Percentiles rank a stretch among this genome's conserved stretches.
Conservation (phyloP, 2,113 vertebrate genomes). For the Copsychus sechellarum region DNA sequence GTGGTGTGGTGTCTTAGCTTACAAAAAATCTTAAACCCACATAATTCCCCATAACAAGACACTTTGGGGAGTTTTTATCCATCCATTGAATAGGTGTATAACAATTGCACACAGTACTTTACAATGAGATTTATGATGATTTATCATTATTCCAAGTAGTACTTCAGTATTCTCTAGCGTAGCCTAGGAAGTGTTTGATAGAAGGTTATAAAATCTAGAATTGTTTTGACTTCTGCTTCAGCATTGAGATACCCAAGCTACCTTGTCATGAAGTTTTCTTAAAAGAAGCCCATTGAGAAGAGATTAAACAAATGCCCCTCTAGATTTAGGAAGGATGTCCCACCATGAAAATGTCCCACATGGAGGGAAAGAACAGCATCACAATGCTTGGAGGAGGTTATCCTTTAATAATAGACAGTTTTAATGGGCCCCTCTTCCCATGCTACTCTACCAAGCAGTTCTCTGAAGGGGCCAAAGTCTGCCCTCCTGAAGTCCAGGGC, state of each 20-base stretch:
- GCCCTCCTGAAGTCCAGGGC: neutral
- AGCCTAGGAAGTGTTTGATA: neutral
- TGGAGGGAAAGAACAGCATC: neutral
- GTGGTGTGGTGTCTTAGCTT: neutral
- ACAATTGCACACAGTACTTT: neutral
- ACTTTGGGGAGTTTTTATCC: neutral
- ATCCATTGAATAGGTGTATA: accelerated
- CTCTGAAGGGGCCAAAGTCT: neutral
- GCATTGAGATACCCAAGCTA: neutral
- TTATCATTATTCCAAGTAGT: neutral
- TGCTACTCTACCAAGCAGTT: neutral
- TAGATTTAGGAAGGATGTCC: neutral
- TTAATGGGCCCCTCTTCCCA: neutral
- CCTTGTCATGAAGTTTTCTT: neutral
- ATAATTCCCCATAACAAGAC: neutral
- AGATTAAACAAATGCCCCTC: neutral
- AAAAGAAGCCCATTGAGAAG: neutral
- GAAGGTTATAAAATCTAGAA: neutral
- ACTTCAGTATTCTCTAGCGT: neutral
- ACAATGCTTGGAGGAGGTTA: neutral
- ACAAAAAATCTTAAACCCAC: neutral
- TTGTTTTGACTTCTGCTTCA: neutral
- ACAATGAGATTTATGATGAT: neutral
- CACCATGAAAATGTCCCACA: neutral
- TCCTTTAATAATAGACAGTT: neutral